Conservation (phyloP, 2,888 invertebrate species). For the Cephus pygmeus region DNA sequence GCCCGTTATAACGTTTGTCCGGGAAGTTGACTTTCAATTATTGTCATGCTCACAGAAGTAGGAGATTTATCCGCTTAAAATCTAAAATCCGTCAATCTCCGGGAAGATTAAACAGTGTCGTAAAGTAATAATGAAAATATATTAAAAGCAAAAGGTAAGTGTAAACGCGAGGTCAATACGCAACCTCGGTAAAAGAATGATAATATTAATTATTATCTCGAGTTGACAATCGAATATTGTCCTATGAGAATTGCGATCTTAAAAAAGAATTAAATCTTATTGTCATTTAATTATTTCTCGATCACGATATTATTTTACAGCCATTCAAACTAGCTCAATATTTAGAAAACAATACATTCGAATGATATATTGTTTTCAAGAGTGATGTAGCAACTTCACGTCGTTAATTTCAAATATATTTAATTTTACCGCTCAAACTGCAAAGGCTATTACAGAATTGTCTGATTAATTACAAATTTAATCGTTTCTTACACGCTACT, state of each 20-base stretch:
- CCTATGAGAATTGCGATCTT: conserved; percentile 19
- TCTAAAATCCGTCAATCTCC: conserved; percentile 21
- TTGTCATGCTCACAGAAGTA: conserved; percentile 58
- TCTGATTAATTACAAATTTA: not conserved
- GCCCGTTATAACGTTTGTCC: conserved; percentile 25
- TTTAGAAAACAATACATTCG: not conserved
- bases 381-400: not conserved
- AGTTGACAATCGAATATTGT: conserved; percentile 29
- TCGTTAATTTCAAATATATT: not conserved
- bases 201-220: conserved; percentile 21
- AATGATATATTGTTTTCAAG: not conserved
- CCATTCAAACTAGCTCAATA: not conserved
- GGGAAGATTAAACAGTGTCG: not conserved
- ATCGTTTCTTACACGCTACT: not conserved
- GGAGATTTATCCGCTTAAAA: conserved; percentile 52
- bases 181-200: not conserved
- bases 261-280: conserved; percentile 27
- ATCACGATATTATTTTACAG: not conserved
- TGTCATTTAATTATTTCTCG: conserved; percentile 20
- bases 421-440: not conserved
- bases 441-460: not conserved
- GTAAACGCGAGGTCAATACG: not conserved
- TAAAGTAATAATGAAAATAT: not conserved
- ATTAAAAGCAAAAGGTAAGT: not conserved
- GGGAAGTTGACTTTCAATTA: conserved; percentile 45